Evolutionary conservation across 2,113 vertebrate genomes (phyloP), one percentile per base, ranked within the genome.

Genomic region (Anser cygnoides): DNA sequence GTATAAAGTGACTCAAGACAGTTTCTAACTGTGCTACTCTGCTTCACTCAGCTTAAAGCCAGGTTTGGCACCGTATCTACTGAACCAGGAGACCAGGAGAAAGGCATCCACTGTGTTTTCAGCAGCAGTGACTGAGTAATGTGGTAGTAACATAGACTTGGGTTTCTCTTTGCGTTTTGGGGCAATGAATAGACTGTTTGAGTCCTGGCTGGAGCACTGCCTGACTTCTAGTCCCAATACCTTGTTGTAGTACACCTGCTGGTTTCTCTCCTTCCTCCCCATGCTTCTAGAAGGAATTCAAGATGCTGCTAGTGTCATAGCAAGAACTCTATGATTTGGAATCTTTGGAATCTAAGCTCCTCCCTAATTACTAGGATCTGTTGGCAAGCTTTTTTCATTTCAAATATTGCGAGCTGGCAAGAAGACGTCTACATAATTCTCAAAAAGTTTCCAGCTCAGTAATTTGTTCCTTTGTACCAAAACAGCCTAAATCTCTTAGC

Each of bases 111-210:
- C 49, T 57, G 49, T 50, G 37, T 21, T 81, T 55, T 46, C 74
- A 62, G 44, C 3, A 50, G 35, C 50, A 70, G 25, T 33, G 37
- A 20, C 21, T 20, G 46, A 62, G 31, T 49, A 22, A 71, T 1
- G 0, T 14, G 23, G 31, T 2, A 83, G 33, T 17, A 10, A 13
- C 13, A 22, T 1, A 65, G 31, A n/a, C 6, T 44, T 5, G 23
- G 8, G 16, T 12, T 78, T 83, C 23, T 21, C 33, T n/a, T 59
- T 46, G 43, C 43, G 18, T 46, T 78, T 31, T 41, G 23, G 59
- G 39, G 44, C 31, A 61, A 65, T 73, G 37, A 77, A 49, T 28
- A 16, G 65, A 81, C 7, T 29, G 37, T 39, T 10, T 58, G 11
- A 68, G 29, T 13, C 29, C 55, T 35, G 26, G 28, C 8, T 25